These are phyloP conservation scores for Poicephalus meyeri DNA, from an alignment of 2,113 vertebrate genomes.

Conservation along the genomic window DNA sequence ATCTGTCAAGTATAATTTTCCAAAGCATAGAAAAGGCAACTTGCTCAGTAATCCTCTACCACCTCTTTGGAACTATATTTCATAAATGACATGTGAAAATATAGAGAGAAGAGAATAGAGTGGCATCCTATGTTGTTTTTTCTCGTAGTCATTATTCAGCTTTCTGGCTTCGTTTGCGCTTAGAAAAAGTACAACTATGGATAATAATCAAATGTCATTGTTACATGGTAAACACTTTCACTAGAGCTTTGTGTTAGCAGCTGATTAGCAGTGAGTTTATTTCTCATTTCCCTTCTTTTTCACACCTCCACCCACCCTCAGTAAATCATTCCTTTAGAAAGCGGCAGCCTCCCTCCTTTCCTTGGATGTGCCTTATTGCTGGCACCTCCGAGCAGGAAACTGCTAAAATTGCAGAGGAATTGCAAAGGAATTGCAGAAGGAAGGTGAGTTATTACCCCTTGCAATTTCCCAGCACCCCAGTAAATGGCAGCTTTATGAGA, in stretches of 20 bases:
- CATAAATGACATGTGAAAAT: not conserved
- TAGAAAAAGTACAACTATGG: not conserved
- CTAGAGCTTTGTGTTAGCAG: not conserved
- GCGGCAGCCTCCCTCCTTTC: not conserved
- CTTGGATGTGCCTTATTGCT: not conserved
- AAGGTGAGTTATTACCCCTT: not conserved
- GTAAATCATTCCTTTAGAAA: not conserved
- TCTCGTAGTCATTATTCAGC: fast-evolving
- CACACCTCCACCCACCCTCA: not conserved
- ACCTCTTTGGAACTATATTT: not conserved
- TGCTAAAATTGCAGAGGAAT: not conserved
- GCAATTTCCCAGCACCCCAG: slow-evolving; percentile 4
- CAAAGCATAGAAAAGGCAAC: not conserved
- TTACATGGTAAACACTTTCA: not conserved
- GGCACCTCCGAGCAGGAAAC: not conserved
- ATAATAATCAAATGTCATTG: not conserved
- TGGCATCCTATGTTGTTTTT: not conserved
- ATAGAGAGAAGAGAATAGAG: not conserved
- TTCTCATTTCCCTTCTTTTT: not conserved
- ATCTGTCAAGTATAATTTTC: not conserved
- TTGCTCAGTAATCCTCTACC: not conserved
- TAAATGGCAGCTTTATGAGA: not conserved
- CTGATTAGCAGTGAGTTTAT: not conserved
- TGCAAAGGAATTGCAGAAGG: not conserved
- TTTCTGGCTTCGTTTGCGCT: not conserved